Evolutionary conservation across 1,140 invertebrate genomes (phyloP).

Genomic region (Achatina immaculata): DNA sequence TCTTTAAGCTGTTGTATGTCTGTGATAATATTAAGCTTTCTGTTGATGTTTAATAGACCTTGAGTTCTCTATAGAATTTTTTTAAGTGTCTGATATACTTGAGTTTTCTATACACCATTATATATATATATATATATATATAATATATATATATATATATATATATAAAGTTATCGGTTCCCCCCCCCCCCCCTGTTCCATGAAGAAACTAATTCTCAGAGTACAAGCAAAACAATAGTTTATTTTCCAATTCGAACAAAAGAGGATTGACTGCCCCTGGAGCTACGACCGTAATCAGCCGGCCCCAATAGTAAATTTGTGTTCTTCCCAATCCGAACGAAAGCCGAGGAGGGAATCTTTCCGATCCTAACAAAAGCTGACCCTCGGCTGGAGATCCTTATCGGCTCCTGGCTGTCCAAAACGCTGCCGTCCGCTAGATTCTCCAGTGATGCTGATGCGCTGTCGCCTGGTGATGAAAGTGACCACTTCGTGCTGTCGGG

Average conservation of each 20-base stretch:
- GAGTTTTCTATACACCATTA: too few relatives aligned
- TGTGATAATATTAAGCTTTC: too few relatives aligned
- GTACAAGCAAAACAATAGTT: too few relatives aligned
- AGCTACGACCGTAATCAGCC: slow-evolving; percentile 14
- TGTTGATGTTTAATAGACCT: too few relatives aligned
- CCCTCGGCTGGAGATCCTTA: slow-evolving; percentile 22
- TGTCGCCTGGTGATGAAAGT: background rate
- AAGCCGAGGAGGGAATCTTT: slow-evolving; percentile 49
- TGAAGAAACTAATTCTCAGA: too few relatives aligned
- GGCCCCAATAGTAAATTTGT: background rate
- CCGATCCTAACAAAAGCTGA: slow-evolving; percentile 51
- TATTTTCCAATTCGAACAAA: slow-evolving; percentile 51
- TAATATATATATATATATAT: too few relatives aligned
- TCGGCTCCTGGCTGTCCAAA: background rate
- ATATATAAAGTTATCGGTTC: too few relatives aligned
- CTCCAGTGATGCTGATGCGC: background rate
- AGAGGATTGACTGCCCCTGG: slow-evolving; percentile 38
- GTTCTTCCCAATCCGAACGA: slow-evolving; percentile 43
- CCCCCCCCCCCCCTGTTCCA: too few relatives aligned
- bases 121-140: too few relatives aligned
- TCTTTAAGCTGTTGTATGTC: too few relatives aligned
- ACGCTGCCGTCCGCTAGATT: background rate
- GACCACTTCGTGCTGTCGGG: background rate
- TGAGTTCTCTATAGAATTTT: too few relatives aligned
- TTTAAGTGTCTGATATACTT: too few relatives aligned